A percentile compares a stretch with the other conserved stretches of the same genome.
These are phyloP conservation scores for Alfaro cultratus DNA, from an alignment of 2,797 vertebrate genomes.

Conservation along the genomic window DNA sequence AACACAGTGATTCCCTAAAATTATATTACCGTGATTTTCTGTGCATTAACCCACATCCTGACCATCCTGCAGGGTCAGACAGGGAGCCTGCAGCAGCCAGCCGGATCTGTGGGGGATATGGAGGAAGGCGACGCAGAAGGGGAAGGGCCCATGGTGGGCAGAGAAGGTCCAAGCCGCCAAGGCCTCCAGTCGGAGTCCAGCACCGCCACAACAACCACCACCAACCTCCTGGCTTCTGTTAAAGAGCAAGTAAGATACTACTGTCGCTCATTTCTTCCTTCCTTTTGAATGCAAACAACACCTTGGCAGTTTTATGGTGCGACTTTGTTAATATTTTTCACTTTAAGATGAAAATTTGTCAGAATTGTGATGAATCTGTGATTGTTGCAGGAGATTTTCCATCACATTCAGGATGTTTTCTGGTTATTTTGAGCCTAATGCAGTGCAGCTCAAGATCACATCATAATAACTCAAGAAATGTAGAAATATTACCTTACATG, in stretches of 20 bases:
- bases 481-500: no score
- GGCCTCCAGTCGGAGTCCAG: conserved; percentile 80
- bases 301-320: background rate
- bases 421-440: background rate
- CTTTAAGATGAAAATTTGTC: background rate
- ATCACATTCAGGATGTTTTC: background rate
- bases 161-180: conserved; percentile 82
- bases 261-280: conserved; percentile 26
- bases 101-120: conserved; percentile 78
- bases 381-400: background rate
- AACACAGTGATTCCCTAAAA: conserved; percentile 16
- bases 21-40: background rate
- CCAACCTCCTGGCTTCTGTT: conserved; percentile 95
- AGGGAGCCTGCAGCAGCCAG: conserved; percentile 55
- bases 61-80: conserved; percentile 59
- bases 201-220: conserved; percentile 86
- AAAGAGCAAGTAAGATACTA: conserved; percentile 90
- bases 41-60: conserved; percentile 19
- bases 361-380: background rate
- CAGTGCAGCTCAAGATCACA: no score
- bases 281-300: background rate
- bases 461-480: no score
- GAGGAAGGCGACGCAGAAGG: conserved; percentile 82
- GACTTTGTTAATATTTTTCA: background rate
- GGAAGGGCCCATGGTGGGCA: conserved; percentile 74